A percentile compares a stretch with the other conserved stretches of the same genome.
Evolutionary conservation across 2,797 vertebrate genomes (phyloP).

Genomic region (Enteromius paludinosus): DNA sequence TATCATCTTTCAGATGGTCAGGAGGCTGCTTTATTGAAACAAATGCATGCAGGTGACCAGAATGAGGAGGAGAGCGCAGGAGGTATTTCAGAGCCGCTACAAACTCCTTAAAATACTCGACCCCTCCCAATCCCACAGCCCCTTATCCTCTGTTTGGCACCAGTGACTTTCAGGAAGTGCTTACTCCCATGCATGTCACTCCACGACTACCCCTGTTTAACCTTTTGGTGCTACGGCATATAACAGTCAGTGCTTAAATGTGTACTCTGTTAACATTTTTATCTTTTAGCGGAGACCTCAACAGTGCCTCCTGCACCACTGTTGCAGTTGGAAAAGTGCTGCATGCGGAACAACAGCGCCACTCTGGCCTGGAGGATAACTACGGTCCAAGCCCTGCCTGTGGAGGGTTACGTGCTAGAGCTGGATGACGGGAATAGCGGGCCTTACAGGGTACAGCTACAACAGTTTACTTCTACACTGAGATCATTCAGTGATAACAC

Average conservation of each 20-base stretch:
- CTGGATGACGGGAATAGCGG: slow-evolving; percentile 96
- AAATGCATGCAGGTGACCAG: slow-evolving; percentile 75
- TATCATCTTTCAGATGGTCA: slow-evolving; percentile 80
- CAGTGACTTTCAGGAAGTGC: slow-evolving; percentile 34
- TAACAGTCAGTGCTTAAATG: neutral
- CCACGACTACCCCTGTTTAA: slow-evolving; percentile 4
- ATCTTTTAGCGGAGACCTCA: slow-evolving; percentile 74
- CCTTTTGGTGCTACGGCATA: neutral
- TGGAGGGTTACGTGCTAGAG: slow-evolving; percentile 97
- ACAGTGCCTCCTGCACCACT: slow-evolving; percentile 87
- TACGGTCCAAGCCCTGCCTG: slow-evolving; percentile 77
- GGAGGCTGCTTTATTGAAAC: slow-evolving; percentile 77
- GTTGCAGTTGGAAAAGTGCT: slow-evolving; percentile 96
- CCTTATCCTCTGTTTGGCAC: slow-evolving; percentile 5
- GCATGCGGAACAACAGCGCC: slow-evolving; percentile 94
- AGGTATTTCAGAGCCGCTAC: slow-evolving; percentile 76
- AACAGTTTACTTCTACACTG: neutral
- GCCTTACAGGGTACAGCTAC: slow-evolving; percentile 87
- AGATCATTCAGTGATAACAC: neutral
- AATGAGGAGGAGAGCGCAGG: slow-evolving; percentile 73
- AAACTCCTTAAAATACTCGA: slow-evolving; percentile 36
- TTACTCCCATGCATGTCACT: slow-evolving; percentile 47
- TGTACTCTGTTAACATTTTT: neutral
- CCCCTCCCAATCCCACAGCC: slow-evolving; percentile 53
- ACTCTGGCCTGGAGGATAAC: slow-evolving; percentile 94